A percentile compares a stretch with the other conserved stretches of the same genome.
These are phyloP conservation scores for Latheticus oryzae DNA, from an alignment of 2,888 invertebrate species.

Conservation along the genomic window DNA sequence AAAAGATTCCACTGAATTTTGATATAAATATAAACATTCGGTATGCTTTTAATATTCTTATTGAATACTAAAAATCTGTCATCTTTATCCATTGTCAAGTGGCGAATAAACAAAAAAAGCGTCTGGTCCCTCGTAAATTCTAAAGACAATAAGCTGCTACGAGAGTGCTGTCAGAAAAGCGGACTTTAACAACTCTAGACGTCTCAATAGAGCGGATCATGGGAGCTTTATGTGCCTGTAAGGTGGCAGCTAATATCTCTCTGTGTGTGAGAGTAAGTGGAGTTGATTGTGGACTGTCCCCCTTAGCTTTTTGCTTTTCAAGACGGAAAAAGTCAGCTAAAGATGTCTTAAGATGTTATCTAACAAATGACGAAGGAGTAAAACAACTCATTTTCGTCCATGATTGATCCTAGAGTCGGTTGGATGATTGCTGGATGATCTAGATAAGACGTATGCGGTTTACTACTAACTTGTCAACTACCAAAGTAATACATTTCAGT, in stretches of 20 bases:
- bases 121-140: slow-evolving; percentile 35
- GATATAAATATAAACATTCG: no score
- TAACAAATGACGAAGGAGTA: slow-evolving; percentile 19
- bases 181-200: slow-evolving; percentile 42
- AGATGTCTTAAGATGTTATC: slow-evolving; percentile 30
- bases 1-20: no score
- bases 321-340: slow-evolving; percentile 8
- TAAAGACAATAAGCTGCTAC: slow-evolving; percentile 40
- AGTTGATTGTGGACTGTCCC: slow-evolving; percentile 31
- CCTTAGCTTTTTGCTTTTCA: slow-evolving; percentile 28
- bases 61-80: not conserved
- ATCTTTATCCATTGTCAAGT: not conserved
- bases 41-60: no score
- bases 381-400: slow-evolving; percentile 26
- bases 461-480: slow-evolving; percentile 19
- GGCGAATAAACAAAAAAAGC: slow-evolving; percentile 38
- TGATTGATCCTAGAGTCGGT: slow-evolving; percentile 19
- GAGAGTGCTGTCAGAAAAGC: slow-evolving; percentile 37
- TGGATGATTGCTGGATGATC: slow-evolving; percentile 11
- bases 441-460: slow-evolving; percentile 1
- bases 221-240: slow-evolving; percentile 37
- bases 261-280: slow-evolving; percentile 34
- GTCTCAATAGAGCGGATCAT: slow-evolving; percentile 43
- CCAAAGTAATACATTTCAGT: no score
- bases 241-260: slow-evolving; percentile 39